Conservation (phyloP, 2,888 invertebrate genomes). For the Dorcus parallelipipedus region DNA sequence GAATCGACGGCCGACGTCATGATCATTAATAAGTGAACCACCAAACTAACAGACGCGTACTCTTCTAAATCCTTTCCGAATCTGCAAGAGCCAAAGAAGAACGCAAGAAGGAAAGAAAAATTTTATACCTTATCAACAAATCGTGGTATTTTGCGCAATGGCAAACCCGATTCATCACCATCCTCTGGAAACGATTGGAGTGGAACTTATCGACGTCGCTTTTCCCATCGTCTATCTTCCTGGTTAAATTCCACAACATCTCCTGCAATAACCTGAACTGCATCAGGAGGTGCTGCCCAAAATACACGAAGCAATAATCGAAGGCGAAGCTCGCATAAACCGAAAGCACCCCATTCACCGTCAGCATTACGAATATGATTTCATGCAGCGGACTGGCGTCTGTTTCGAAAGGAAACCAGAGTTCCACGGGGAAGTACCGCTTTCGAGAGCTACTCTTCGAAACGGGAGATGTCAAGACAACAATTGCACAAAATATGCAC, state of each 20-base stretch:
- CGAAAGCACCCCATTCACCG: constrained; percentile 9
- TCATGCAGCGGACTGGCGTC: constrained; percentile 11
- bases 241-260: constrained; percentile 7
- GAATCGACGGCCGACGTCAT: constrained; percentile 10
- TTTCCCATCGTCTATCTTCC: background rate
- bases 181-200: constrained; percentile 11
- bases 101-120: too few species aligned
- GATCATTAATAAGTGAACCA: constrained; percentile 8
- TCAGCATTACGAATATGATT: constrained; percentile 4
- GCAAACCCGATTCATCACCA: constrained; percentile 7
- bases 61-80: constrained; percentile 10
- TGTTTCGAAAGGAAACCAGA: constrained; percentile 18
- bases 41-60: constrained; percentile 7
- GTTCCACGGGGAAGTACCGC: constrained; percentile 7
- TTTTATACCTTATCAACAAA: constrained; percentile 11
- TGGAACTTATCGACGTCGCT: background rate
- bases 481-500: too few species aligned
- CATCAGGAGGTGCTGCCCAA: constrained; percentile 14
- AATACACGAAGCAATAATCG: constrained; percentile 15
- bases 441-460: too few species aligned
- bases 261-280: constrained; percentile 13
- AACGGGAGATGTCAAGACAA: too few species aligned
- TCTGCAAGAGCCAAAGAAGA: background rate
- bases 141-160: constrained; percentile 14
- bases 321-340: constrained; percentile 9